Evolutionary conservation across 2,888 invertebrate species (phyloP).

Genomic region (Heliconius charithonia): DNA sequence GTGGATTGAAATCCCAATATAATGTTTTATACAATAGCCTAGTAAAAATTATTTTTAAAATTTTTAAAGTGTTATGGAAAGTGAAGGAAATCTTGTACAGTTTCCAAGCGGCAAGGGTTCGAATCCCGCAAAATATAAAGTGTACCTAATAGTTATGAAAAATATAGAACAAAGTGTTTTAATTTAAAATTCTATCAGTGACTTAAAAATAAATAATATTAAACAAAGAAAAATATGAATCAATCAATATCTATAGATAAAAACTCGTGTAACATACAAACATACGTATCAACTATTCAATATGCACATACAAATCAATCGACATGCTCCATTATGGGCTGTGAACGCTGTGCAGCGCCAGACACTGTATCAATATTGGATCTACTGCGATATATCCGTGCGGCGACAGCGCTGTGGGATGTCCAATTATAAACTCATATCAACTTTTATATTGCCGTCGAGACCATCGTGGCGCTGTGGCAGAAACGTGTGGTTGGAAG

Average conservation of each 20-base stretch:
- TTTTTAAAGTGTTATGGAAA: too few species aligned
- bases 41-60: not conserved
- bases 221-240: not conserved
- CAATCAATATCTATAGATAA: not conserved
- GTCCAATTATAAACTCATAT: slow-evolving; percentile 3
- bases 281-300: not conserved
- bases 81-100: too few species aligned
- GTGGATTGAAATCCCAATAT: not conserved
- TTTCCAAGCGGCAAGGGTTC: too few species aligned
- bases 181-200: too few species aligned
- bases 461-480: not conserved
- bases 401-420: not conserved
- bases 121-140: too few species aligned
- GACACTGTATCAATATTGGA: slow-evolving; percentile 67
- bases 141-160: too few species aligned
- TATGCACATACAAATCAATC: slow-evolving; percentile 4
- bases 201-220: too few species aligned
- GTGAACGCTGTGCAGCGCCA: slow-evolving; percentile 48
- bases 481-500: too few species aligned
- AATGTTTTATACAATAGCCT: not conserved
- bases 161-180: too few species aligned
- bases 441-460: not conserved
- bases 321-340: slow-evolving; percentile 5
- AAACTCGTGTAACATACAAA: not conserved
- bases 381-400: slow-evolving; percentile 48